These are phyloP conservation scores for Gymnobelideus leadbeateri DNA, from an alignment of 2,113 vertebrate species.

Conservation along the genomic window DNA sequence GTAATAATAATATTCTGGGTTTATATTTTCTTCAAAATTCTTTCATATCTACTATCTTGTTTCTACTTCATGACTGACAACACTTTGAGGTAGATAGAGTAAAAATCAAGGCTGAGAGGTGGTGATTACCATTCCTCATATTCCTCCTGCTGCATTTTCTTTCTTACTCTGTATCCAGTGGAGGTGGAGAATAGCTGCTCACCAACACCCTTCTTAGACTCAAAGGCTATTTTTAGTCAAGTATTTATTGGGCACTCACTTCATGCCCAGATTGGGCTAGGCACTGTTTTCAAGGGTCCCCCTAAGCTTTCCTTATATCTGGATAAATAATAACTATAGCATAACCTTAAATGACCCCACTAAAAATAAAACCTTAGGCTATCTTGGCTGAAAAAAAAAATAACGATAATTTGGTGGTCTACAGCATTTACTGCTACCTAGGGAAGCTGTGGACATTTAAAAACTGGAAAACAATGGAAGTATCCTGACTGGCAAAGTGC, in stretches of 20 bases:
- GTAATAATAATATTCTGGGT: slow-evolving; percentile 16
- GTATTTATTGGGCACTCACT: neutral
- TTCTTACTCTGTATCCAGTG: neutral
- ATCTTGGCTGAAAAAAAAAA: slow-evolving; percentile 14
- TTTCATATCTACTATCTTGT: slow-evolving; percentile 27
- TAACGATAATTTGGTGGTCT: slow-evolving; percentile 32
- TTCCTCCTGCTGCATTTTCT: neutral
- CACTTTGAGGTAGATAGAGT: neutral
- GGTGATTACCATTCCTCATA: neutral
- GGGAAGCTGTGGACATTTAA: slow-evolving; percentile 7
- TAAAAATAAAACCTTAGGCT: slow-evolving; percentile 1
- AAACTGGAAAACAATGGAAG: neutral
- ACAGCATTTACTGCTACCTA: slow-evolving; percentile 31
- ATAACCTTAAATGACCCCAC: slow-evolving; percentile 17
- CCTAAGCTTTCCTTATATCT: neutral
- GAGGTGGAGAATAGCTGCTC: neutral
- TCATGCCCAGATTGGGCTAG: neutral
- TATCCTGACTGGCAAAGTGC: slow-evolving; percentile 17
- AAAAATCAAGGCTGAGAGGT: slow-evolving; percentile 4
- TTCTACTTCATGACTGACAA: neutral
- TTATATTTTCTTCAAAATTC: slow-evolving; percentile 28
- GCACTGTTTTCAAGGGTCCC: neutral
- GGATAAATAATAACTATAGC: neutral
- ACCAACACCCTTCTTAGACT: neutral
- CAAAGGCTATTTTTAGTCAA: neutral